Evolutionary conservation across 1,140 invertebrate species (phyloP), one percentile per base, ranked within the genome.

Genomic region (Conus ventricosus): DNA sequence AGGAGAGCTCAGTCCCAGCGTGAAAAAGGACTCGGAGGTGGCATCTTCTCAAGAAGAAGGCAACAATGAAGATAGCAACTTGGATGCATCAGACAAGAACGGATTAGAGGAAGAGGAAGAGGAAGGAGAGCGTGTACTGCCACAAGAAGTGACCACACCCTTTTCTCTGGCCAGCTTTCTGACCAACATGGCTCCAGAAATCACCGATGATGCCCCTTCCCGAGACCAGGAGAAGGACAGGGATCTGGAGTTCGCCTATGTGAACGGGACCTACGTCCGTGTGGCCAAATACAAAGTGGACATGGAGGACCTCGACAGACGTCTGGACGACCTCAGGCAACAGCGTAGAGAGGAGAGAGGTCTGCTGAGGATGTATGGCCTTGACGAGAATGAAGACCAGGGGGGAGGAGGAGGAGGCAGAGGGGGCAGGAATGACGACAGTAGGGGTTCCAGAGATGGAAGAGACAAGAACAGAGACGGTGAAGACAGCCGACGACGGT

Each of bases 81-180:
- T 8, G 15, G 15, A 8, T 11, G 15, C 57, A 4, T 8, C 57
- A 60, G 90, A 91, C 95, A 91, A 94, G 93, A 94, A 95, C 93
- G 94, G 94, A 7, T 96, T 97, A 76, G 97, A 97, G 81, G 76
- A 78, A 23, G 80, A 81, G 7, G 80, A 81, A 23, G 51, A 81
- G 15, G 51, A 13, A 5, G 80, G 80, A 23, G 51, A 81, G 51
- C 27, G 27, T 25, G 13, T 23, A 20, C 17, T 81, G 39, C 80
- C 80, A 13, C 80, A 81, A 51, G 80, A 54, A 54, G 80, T 81
- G 80, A 81, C 80, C 51, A 25, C 83, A 20, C 86, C 83, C 5
- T 81, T 84, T 53, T 81, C 85, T 17, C 54, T 63, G 78, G 86
- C 27, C 90, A 92, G 60, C 93, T 91, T 80, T 90, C 92, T 87